Evolutionary conservation across 2,797 vertebrate species (phyloP), one percentile per base, ranked within the genome.

Genomic region (Saguinus oedipus): DNA sequence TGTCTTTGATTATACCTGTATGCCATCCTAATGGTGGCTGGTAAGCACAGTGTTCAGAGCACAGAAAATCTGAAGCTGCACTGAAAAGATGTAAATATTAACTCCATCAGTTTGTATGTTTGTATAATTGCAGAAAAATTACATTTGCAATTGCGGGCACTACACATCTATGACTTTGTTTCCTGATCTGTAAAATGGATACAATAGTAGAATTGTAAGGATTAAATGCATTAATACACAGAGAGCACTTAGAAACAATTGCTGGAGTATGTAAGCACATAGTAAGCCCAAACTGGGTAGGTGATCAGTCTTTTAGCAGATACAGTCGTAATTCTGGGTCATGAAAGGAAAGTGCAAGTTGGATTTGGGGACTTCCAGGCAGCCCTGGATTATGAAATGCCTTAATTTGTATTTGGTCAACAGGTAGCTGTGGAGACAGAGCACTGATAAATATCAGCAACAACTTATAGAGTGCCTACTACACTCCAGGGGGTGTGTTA

Each of bases 11-110:
- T 39, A 24, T 53, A 44, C 3, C 53, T 50, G 26, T 10, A 4
- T 4, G 0, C 0, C 50, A 27, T 44, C 10, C 36, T 2, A 61
- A 0, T 1, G 3, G n/a, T 75, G 33, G 22, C 7, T 36, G 7
- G 15, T 39, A 86, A 42, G 10, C 1, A 44, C 7, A 26, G 1
- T 79, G 17, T 7, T 48, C 17, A 36, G 17, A 92, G 55, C 20
- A 44, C 3, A 20, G 55, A 24, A 15, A 24, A 15, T 44, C 12
- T 68, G 22, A 93, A 50, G 72, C 14, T 55, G 17, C 13, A 4
- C 5, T 57, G 39, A 5, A 42, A 85, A 85, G 10, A 19, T 61
- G 46, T 78, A 30, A 46, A 24, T 86, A 17, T 36, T 30, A 53
- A 55, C 20, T 55, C 55, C 4, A 70, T 86, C 10, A 30, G 4